Conservation (phyloP, 2,888 invertebrate genomes). For the Biston betularia region DNA sequence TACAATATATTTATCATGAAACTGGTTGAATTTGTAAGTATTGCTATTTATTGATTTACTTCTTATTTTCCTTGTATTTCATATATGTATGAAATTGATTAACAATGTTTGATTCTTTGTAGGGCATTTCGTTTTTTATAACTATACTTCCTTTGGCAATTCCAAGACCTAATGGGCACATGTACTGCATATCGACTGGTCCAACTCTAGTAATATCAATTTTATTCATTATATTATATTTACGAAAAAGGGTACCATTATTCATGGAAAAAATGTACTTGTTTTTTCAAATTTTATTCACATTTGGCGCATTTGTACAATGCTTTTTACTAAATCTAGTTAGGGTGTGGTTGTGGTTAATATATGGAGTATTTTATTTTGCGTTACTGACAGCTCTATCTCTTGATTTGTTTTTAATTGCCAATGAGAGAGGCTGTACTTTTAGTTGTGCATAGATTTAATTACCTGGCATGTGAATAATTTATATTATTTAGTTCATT, state of each 20-base stretch:
- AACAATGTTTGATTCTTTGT: conserved; percentile 59
- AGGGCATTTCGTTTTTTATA: conserved; percentile 71
- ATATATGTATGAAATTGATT: conserved; percentile 16
- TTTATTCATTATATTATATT: conserved; percentile 73
- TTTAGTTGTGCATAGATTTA: conserved; percentile 75
- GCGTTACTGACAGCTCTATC: conserved; percentile 69
- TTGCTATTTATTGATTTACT: not conserved
- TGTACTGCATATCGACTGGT: conserved; percentile 81
- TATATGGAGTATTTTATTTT: conserved; percentile 77
- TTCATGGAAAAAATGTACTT: conserved; percentile 84
- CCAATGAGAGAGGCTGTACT: conserved; percentile 81
- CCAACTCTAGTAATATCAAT: conserved; percentile 77
- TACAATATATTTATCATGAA: conserved; percentile 83
- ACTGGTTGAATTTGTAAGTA: conserved; percentile 81
- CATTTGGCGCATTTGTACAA: conserved; percentile 80
- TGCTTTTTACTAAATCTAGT: conserved; percentile 77
- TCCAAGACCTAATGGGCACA: conserved; percentile 74
- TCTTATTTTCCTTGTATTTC: conserved; percentile 3
- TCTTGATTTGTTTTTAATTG: conserved; percentile 77
- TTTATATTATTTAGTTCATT: conserved; percentile 17
- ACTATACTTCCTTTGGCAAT: conserved; percentile 66
- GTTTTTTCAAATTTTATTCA: conserved; percentile 81
- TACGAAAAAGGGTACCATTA: conserved; percentile 75
- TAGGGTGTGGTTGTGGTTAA: conserved; percentile 76
- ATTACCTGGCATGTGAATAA: conserved; percentile 11